Percentiles rank a stretch among this genome's conserved stretches.
Evolutionary conservation across 2,113 vertebrate species (phyloP).

Genomic region (Sphyrna mokarran): DNA sequence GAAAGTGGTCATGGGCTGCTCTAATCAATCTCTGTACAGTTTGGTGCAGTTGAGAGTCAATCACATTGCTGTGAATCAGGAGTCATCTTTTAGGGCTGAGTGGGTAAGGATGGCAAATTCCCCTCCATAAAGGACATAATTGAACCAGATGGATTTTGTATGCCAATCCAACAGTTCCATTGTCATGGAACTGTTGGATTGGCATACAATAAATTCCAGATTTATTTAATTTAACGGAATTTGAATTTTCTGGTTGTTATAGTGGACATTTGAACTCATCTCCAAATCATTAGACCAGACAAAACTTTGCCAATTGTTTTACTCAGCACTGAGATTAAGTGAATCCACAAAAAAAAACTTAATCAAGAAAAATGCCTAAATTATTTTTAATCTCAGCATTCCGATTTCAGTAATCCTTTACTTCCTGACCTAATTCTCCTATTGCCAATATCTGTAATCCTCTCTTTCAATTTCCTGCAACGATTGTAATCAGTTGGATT

Average conservation of each 20-base stretch:
- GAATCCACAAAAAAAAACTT: background rate
- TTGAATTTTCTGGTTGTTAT: background rate
- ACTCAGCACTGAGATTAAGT: background rate
- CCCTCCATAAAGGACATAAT: too few relatives aligned
- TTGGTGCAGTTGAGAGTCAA: background rate
- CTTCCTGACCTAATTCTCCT: background rate
- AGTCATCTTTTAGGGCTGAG: background rate
- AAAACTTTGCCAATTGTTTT: background rate
- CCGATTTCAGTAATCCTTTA: conserved; percentile 1
- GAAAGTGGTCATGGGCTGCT: background rate
- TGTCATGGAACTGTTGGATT: background rate
- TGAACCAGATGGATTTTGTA: background rate
- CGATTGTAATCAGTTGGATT: background rate
- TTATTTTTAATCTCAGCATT: background rate
- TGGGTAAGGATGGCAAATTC: background rate
- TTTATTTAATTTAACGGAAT: background rate
- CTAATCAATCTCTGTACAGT: background rate
- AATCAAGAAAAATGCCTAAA: background rate
- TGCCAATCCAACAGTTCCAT: background rate
- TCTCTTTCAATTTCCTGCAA: background rate
- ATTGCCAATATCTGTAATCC: background rate
- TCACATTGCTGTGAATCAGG: background rate
- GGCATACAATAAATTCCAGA: background rate
- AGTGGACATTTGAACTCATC: background rate
- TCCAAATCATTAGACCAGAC: background rate